A percentile compares a stretch with the other conserved stretches of the same genome.
Evolutionary conservation across 1,140 invertebrate species (phyloP).

Genomic region (Drosophila sucinea): DNA sequence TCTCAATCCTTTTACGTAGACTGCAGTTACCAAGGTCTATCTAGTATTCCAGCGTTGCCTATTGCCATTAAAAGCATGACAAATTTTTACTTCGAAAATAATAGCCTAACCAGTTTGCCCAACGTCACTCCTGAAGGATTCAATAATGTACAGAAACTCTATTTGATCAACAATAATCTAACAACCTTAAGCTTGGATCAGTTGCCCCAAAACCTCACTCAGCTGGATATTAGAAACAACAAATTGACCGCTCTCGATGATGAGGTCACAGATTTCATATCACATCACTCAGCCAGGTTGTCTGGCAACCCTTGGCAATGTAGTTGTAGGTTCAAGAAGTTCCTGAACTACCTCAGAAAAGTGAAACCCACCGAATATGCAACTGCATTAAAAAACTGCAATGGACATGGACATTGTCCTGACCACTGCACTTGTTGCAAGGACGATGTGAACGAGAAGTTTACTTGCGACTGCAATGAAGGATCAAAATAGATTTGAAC

Average conservation of each 20-base stretch:
- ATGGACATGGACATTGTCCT: not conserved
- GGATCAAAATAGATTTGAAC: too few species aligned
- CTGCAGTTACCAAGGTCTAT: not conserved
- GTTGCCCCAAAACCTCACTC: not conserved
- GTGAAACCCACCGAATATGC: not conserved
- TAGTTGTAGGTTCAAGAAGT: not conserved
- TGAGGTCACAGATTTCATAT: not conserved
- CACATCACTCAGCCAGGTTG: not conserved
- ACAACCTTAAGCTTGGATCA: not conserved
- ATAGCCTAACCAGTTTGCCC: not conserved
- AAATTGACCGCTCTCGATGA: not conserved
- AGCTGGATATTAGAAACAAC: not conserved
- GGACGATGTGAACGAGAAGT: not conserved
- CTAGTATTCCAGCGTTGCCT: not conserved
- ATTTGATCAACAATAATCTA: not conserved
- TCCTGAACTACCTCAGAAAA: not conserved
- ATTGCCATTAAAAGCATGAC: not conserved
- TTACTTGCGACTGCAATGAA: not conserved
- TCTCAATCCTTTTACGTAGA: not conserved
- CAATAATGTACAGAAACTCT: not conserved
- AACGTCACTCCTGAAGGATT: not conserved
- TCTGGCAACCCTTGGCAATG: constrained; percentile 5
- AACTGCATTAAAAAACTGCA: not conserved
- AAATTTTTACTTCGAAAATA: not conserved
- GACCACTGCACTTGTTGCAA: not conserved